Evolutionary conservation across 2,888 invertebrate species (phyloP), one percentile per base, ranked within the genome.

Genomic region (Drosophila algonquin): DNA sequence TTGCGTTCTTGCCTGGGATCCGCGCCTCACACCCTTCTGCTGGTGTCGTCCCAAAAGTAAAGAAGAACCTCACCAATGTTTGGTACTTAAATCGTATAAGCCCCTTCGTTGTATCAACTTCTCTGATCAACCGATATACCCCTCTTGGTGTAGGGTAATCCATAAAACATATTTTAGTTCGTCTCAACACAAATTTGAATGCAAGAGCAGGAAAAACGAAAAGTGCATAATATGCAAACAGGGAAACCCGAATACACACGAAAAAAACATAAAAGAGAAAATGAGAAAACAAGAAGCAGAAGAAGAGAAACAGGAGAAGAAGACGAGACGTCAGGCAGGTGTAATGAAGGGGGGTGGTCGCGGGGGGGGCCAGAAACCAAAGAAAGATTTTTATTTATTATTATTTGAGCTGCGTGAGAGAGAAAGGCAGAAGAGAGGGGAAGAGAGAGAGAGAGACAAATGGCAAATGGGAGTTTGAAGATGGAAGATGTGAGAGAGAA

Each of bases 161-260:
- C 40, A 14, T 40, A 40, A 40, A 40, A 40, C 40, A 40, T 53
- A 30, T 24, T 57, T 57, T 16, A 48, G 6, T 57, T 60, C 53
- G 27, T 35, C 54, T 61, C 63, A 63, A 73, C 68, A 61, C 45
- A 71, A 76, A 77, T 63, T 67, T 61, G 65, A 59, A 76, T 71
- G 74, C 80, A 63, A 77, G 87, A 71, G 72, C 73, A 68, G 76
- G 76, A 81, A 81, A 86, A 82, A 10, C 60, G 47, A 69, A 84
- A 82, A 75, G 73, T 87, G 83, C 83, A 73, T 76, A 77, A 76
- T 76, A 86, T 80, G 83, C 88, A 83, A 83, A 83, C 75, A 63
- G 62, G 64, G 54, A 65, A 58, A 61, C 73, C 75, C 68, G 48
- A 68, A 55, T 60, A 73, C 53, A 73, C 35, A 18, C 18, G 18